Percentiles rank a stretch among this genome's conserved stretches.
Conservation (phyloP, 2,888 invertebrate species). For the Alentia gelatinosa region DNA sequence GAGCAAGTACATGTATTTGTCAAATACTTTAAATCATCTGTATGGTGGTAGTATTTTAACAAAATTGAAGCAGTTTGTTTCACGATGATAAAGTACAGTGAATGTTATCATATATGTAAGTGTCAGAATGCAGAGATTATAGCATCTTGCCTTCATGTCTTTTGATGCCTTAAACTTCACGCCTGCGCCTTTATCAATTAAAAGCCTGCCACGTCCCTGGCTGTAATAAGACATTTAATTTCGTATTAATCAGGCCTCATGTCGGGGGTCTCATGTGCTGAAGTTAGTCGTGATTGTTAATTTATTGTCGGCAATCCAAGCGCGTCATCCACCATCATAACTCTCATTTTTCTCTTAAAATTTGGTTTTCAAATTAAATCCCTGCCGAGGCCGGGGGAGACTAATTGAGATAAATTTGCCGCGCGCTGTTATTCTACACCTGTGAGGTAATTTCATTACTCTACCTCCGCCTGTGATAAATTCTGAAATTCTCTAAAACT, state of each 20-base stretch:
- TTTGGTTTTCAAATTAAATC: slow-evolving; percentile 48
- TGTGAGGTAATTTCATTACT: neutral
- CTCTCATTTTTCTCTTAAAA: slow-evolving; percentile 49
- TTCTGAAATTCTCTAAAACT: neutral
- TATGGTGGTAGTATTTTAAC: no score
- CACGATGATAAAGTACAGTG: no score
- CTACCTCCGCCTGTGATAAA: neutral
- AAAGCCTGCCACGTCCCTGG: neutral
- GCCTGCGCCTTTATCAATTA: neutral
- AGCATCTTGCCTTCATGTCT: neutral
- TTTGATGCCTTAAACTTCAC: neutral
- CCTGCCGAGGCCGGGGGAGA: neutral
- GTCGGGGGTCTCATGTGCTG: neutral
- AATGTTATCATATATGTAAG: no score
- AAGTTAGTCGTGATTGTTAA: neutral
- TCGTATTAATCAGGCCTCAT: neutral
- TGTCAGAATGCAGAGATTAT: no score
- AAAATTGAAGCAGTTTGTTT: no score
- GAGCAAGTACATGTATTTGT: no score
- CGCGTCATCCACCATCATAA: neutral
- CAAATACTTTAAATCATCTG: no score
- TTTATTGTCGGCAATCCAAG: neutral
- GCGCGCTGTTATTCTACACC: neutral
- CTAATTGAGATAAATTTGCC: slow-evolving; percentile 31
- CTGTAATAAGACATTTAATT: neutral